Conservation (phyloP, 2,113 vertebrate genomes). For the Notechis scutatus region DNA sequence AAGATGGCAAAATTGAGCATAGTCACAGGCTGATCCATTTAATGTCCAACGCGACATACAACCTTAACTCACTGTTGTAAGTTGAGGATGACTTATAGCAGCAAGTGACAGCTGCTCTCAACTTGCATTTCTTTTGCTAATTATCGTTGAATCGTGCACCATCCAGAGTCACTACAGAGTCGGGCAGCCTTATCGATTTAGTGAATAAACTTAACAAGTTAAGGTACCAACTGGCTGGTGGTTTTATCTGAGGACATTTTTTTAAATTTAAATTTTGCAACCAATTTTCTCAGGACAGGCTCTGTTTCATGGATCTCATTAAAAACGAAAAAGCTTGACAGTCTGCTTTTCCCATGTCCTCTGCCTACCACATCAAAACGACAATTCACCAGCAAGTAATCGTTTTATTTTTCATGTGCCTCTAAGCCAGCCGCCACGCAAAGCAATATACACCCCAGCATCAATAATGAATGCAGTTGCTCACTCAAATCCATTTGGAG, state of each 20-base stretch:
- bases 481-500: not conserved
- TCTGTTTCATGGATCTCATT: not conserved
- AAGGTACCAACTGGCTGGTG: not conserved
- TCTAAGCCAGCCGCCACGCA: not conserved
- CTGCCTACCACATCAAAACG: not conserved
- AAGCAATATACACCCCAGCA: not conserved
- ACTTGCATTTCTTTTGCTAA: no score
- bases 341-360: not conserved
- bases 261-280: no score
- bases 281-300: not conserved
- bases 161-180: not conserved
- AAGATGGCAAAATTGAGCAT: no score
- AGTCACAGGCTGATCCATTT: no score
- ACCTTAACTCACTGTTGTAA: no score
- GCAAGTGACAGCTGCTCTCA: no score
- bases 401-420: not conserved
- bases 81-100: no score
- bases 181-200: not conserved
- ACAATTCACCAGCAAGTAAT: not conserved
- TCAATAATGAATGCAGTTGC: not conserved
- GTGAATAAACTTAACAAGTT: not conserved
- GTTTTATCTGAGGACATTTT: not conserved
- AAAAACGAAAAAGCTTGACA: not conserved
- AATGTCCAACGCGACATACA: no score
- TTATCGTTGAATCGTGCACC: not conserved